Conservation (phyloP, 2,888 invertebrate genomes). For the Cheilosia urbana region DNA sequence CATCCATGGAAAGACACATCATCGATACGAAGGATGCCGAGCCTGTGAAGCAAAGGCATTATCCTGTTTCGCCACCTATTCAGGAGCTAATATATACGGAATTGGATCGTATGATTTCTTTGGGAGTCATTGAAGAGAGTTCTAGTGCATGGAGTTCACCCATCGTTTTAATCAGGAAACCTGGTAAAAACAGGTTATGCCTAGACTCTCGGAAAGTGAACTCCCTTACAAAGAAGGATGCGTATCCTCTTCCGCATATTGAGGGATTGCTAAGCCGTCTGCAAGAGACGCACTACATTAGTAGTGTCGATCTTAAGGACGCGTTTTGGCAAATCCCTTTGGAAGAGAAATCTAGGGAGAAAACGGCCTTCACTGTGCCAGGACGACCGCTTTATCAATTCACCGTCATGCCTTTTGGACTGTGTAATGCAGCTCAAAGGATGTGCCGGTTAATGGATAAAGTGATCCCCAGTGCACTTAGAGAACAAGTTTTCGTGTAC, state of each 20-base stretch:
- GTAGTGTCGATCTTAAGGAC: slow-evolving; percentile 6
- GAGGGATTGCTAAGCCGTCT: slow-evolving; percentile 10
- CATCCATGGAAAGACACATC: too few relatives aligned
- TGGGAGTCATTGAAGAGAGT: slow-evolving; percentile 30
- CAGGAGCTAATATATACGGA: not conserved
- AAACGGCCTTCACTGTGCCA: too few relatives aligned
- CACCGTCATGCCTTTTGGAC: slow-evolving; percentile 4
- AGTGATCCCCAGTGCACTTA: not conserved
- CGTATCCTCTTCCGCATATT: not conserved
- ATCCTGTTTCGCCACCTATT: slow-evolving; percentile 8
- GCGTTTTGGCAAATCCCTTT: not conserved
- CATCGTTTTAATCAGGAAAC: not conserved
- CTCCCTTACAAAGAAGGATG: not conserved
- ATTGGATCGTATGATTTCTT: slow-evolving; percentile 17
- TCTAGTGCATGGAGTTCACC: slow-evolving; percentile 21
- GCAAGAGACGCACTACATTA: slow-evolving; percentile 7
- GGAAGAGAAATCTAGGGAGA: not conserved
- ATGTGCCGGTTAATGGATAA: slow-evolving; percentile 1
- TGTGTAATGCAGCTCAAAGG: not conserved
- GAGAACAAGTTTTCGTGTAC: slow-evolving; percentile 5
- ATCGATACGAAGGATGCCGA: too few relatives aligned
- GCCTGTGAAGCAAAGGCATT: too few relatives aligned
- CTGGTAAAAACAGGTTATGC: not conserved
- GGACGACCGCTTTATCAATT: too few relatives aligned
- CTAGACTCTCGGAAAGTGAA: slow-evolving; percentile 28